Conservation (phyloP, 2,888 invertebrate genomes). For the Eudasyphora cyanicolor region DNA sequence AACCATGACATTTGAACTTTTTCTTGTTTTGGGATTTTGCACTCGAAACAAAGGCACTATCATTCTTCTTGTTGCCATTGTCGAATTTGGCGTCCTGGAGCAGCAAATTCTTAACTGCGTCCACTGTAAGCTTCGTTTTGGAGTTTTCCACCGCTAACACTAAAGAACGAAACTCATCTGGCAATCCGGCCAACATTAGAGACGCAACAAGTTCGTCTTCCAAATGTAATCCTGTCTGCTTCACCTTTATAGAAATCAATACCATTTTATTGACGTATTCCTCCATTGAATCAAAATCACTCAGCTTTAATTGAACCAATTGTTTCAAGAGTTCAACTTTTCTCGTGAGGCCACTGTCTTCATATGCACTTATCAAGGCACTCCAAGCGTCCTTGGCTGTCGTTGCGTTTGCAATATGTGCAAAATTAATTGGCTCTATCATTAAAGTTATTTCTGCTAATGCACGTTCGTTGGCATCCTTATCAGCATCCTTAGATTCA, state of each 20-base stretch:
- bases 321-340: conserved; percentile 63
- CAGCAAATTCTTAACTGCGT: conserved; percentile 56
- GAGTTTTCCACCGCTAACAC: conserved; percentile 59
- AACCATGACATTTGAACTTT: conserved; percentile 48
- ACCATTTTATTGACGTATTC: conserved; percentile 66
- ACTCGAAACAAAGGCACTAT: conserved; percentile 36
- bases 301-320: conserved; percentile 60
- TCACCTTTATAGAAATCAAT: conserved; percentile 58
- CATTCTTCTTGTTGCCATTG: conserved; percentile 26
- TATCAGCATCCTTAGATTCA: neutral
- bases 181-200: conserved; percentile 61
- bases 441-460: conserved; percentile 26
- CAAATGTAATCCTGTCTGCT: conserved; percentile 51
- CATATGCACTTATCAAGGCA: neutral
- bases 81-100: conserved; percentile 64
- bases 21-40: no score
- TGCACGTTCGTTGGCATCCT: neutral
- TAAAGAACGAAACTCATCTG: conserved; percentile 49
- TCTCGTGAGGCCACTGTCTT: conserved; percentile 45
- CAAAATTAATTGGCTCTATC: conserved; percentile 25
- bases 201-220: conserved; percentile 60
- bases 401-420: neutral
- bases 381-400: conserved; percentile 6
- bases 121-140: conserved; percentile 40
- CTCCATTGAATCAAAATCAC: conserved; percentile 58